Base-by-base conservation (phyloP, 23 tunicate species). In the Pegea sp. region DNA sequence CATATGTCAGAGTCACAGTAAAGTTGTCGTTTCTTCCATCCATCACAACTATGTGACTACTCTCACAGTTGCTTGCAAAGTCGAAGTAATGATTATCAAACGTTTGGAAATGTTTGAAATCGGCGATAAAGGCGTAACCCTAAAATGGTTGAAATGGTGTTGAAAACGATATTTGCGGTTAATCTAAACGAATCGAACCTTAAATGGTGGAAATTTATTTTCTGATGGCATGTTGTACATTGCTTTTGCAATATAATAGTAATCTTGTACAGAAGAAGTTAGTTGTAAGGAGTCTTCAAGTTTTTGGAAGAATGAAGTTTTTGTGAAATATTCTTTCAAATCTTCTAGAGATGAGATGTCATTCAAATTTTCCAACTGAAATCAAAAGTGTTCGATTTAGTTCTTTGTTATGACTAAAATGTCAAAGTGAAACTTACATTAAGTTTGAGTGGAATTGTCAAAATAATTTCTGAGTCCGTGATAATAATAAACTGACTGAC, bases 31-130 rank as follows among this genome's bases (percentile, higher is more conserved):
- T 59, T 29, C 68, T 51, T 49, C 51, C 30, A 32, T 84, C 95
- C 25, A 73, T 26, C 5, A 63, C 75, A 51, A 74, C 34, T 51
- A 84, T 57, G 53, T 84, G 95, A 29, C 62, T 84, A 68, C 77
- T 67, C 25, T 67, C 64, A 43, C 95, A 84, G 27, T 55, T 58
- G 53, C 95, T 84, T 18, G 43, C 5, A 68, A 66, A 84, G 65
- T 68, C 66, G 52, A 33, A 74, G 52, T 69, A 53, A 18, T 61
- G 48, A 38, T 71, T 71, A 67, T 84, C 95, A 63, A 84, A 84
- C n/a, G 84, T 84, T 62, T 71, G 64, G 76, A 73, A 72, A 58
- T 84, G 95, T 33, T 67, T 66, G 95, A 84, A 84, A 4, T 69
- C 84, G 24, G 95, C 64, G 28, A 84, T 59, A 28, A 75, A 69